Evolutionary conservation across 2,888 invertebrate genomes (phyloP).

Genomic region (Apamea epomidion): DNA sequence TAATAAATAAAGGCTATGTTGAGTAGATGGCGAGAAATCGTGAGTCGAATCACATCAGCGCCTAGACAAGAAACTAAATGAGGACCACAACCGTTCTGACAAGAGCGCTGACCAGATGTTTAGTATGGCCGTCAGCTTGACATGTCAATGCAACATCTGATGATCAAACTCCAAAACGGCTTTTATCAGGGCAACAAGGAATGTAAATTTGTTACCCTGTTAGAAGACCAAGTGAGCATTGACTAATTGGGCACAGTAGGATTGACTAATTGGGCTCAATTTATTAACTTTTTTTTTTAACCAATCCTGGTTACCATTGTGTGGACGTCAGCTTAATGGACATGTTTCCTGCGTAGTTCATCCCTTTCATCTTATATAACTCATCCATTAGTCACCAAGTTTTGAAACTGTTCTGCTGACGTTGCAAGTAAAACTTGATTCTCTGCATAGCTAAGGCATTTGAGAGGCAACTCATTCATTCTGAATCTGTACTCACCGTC

Average conservation of each 20-base stretch:
- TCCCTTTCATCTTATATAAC: background rate
- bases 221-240: background rate
- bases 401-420: background rate
- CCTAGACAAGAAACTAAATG: no score
- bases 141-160: background rate
- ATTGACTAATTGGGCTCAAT: background rate
- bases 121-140: background rate
- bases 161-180: background rate
- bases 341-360: background rate
- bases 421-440: background rate
- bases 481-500: background rate
- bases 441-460: background rate
- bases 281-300: background rate
- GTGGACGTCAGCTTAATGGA: background rate
- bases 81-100: no score
- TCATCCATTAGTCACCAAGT: background rate
- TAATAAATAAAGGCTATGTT: background rate
- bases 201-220: background rate
- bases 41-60: background rate
- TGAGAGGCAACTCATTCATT: no score
- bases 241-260: background rate
- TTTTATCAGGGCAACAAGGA: background rate
- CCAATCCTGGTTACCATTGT: background rate
- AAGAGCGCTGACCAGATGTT: background rate
- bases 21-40: background rate